phyloP scores from a whole-genome alignment of 2,113 vertebrate genomes.

The Phrynocephalus versicolor region DNA sequence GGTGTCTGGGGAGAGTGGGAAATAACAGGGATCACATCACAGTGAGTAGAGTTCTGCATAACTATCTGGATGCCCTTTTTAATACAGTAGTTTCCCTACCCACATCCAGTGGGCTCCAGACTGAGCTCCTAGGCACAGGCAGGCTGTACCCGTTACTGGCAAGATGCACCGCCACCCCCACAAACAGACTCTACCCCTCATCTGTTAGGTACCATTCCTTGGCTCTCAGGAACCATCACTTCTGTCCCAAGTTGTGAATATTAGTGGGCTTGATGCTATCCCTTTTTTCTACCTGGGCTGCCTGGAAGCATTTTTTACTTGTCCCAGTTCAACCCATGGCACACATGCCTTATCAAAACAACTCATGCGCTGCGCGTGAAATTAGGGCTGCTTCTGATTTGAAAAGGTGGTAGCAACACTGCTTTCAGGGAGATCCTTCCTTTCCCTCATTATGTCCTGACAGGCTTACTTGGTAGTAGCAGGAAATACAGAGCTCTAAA shows the following conservation, averaged over 20 bases:
- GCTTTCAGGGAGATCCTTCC: not conserved
- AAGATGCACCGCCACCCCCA: no score
- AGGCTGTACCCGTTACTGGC: not conserved
- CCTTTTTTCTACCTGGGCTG: not conserved
- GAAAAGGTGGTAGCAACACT: not conserved
- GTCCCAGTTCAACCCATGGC: not conserved
- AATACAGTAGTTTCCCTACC: not conserved
- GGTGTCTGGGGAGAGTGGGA: not conserved
- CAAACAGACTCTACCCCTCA: no score
- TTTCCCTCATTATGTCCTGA: no score
- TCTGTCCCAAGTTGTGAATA: not conserved
- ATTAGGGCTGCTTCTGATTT: not conserved
- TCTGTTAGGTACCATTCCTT: not conserved
- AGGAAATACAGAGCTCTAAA: not conserved
- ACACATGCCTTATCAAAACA: not conserved
- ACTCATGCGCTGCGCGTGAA: no score
- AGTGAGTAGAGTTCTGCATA: not conserved
- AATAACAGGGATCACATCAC: not conserved
- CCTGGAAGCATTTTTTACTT: not conserved
- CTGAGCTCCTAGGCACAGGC: not conserved
- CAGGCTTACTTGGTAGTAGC: not conserved
- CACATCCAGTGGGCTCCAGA: not conserved
- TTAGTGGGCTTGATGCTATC: not conserved
- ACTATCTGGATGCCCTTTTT: not conserved
- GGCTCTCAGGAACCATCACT: not conserved